phyloP scores from a whole-genome alignment of 2,888 invertebrate species.

The Dasysyrphus tricinctus region DNA sequence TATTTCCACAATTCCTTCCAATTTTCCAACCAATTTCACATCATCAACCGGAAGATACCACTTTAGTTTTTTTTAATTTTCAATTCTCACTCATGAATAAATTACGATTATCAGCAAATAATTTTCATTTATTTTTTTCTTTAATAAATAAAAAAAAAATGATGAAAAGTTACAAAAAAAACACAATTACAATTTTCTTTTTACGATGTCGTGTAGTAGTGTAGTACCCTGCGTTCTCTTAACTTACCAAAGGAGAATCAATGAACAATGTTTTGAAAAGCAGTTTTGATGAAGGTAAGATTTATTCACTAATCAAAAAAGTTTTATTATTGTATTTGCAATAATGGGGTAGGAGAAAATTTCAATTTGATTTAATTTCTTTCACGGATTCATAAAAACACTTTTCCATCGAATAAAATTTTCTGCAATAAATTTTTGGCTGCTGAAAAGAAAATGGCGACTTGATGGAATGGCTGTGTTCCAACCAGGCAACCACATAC shows the following conservation, averaged over 20 bases:
- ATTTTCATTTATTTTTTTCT: background rate
- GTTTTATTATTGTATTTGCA: constrained; percentile 40
- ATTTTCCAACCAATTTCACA: constrained; percentile 1
- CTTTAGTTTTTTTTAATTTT: background rate
- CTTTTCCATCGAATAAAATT: constrained; percentile 10
- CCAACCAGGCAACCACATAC: background rate
- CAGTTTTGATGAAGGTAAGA: constrained; percentile 18
- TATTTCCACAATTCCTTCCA: background rate
- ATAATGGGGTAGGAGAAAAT: constrained; percentile 18
- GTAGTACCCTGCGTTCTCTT: constrained; percentile 26
- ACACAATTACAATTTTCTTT: constrained; percentile 5
- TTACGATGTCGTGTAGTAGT: constrained; percentile 19
- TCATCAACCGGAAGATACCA: constrained; percentile 1
- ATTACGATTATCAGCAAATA: background rate
- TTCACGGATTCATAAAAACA: constrained; percentile 41
- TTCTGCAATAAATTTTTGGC: background rate
- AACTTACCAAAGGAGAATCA: constrained; percentile 62
- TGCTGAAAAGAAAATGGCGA: constrained; percentile 18
- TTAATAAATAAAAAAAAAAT: constrained; percentile 7
- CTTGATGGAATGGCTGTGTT: background rate
- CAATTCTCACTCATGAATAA: constrained; percentile 5
- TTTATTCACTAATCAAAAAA: constrained; percentile 53
- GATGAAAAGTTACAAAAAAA: background rate
- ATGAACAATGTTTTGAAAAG: constrained; percentile 27
- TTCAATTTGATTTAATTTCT: constrained; percentile 8